These are phyloP conservation scores for Hydriomena furcata DNA, from an alignment of 2,888 invertebrate species.

Conservation along the genomic window DNA sequence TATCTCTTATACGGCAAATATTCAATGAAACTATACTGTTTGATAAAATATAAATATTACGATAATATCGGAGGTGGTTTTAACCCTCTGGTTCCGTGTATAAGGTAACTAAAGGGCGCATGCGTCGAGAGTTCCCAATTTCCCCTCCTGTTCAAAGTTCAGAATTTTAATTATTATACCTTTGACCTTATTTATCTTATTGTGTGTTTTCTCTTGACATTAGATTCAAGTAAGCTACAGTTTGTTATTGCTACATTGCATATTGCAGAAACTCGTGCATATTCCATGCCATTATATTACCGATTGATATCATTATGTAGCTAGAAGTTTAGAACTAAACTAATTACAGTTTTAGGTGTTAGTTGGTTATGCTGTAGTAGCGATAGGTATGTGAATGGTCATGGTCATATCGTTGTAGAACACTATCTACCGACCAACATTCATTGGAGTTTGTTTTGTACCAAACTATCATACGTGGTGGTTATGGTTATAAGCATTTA, in stretches of 20 bases:
- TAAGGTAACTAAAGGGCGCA: slow-evolving; percentile 44
- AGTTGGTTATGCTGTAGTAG: slow-evolving; percentile 2
- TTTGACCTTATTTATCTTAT: slow-evolving; percentile 37
- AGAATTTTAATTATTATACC: slow-evolving; percentile 40
- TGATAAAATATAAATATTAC: slow-evolving; percentile 33
- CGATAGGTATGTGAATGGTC: too few relatives aligned
- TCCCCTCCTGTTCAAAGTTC: slow-evolving; percentile 45
- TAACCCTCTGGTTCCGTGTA: slow-evolving; percentile 29
- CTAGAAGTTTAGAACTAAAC: too few relatives aligned
- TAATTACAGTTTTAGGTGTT: slow-evolving; percentile 1
- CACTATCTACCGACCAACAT: too few relatives aligned
- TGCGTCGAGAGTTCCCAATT: slow-evolving; percentile 46
- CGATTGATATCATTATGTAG: background rate
- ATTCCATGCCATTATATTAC: background rate
- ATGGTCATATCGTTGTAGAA: too few relatives aligned
- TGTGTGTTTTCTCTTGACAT: slow-evolving; percentile 17
- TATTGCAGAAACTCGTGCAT: slow-evolving; percentile 6
- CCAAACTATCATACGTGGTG: background rate
- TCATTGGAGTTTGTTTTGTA: background rate
- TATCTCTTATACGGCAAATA: slow-evolving; percentile 83
- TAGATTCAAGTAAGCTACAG: slow-evolving; percentile 14
- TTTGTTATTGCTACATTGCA: background rate
- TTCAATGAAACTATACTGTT: slow-evolving; percentile 59
- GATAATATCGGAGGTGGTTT: slow-evolving; percentile 33
- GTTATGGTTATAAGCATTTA: background rate